phyloP scores from a whole-genome alignment of 1,140 invertebrate species.

The Aphelenchoides fujianensis region DNA sequence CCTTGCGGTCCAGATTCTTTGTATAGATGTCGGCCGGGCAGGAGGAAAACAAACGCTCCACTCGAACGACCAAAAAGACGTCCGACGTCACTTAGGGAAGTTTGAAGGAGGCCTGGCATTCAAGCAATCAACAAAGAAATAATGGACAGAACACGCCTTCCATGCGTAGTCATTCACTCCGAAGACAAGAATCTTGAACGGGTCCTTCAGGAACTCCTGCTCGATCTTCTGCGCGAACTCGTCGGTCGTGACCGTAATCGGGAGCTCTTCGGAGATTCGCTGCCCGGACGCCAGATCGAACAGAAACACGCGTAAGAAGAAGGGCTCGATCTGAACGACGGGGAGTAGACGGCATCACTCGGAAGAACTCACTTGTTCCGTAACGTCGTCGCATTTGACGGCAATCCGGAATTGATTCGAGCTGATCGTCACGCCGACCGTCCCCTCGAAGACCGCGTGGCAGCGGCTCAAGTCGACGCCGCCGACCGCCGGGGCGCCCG shows the following conservation, averaged over 20 bases:
- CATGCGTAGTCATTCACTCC: constrained; percentile 7
- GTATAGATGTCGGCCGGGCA: constrained; percentile 35
- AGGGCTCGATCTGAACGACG: constrained; percentile 44
- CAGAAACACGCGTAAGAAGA: constrained; percentile 44
- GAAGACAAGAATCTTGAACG: constrained; percentile 4
- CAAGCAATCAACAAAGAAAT: not conserved
- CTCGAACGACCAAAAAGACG: constrained; percentile 34
- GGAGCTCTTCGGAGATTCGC: constrained; percentile 44
- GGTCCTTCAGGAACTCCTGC: not conserved
- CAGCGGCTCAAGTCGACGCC: not conserved
- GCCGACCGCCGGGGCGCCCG: not conserved
- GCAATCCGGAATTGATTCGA: constrained; percentile 11
- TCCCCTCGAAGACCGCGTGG: not conserved
- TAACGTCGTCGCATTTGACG: not conserved
- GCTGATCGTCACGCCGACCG: not conserved
- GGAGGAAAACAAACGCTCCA: constrained; percentile 46
- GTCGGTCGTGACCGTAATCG: constrained; percentile 4
- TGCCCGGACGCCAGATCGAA: constrained; percentile 33
- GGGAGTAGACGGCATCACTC: not conserved
- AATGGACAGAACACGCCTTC: not conserved
- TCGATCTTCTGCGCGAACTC: constrained; percentile 5
- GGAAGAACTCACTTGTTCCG: not conserved
- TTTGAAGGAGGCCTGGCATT: constrained; percentile 4
- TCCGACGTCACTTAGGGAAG: not conserved
- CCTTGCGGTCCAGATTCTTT: constrained; percentile 37